Evolutionary conservation across 92 coral and sea anemone genomes (phyloP).

Genomic region (Phenganax stokvisi): DNA sequence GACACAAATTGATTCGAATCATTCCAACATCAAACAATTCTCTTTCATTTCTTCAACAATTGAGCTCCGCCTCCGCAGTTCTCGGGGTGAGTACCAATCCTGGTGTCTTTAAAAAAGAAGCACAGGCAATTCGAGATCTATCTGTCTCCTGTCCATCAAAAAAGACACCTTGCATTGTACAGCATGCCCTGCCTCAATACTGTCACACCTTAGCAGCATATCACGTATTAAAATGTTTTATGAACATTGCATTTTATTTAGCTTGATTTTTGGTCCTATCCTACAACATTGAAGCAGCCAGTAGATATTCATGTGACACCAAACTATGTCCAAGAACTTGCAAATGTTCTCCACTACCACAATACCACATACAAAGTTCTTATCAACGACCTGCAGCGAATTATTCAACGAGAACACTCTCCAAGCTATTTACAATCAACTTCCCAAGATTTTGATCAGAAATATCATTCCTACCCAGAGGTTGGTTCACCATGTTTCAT

Average conservation of each 20-base stretch:
- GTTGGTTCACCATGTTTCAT: not conserved
- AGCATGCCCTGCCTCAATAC: not conserved
- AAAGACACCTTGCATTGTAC: too few species aligned
- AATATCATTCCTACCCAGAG: conserved; percentile 30
- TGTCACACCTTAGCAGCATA: not conserved
- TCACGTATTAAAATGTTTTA: not conserved
- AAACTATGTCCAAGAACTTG: conserved; percentile 46
- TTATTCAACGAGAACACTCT: conserved; percentile 49
- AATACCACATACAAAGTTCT: conserved; percentile 50
- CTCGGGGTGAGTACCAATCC: conserved; percentile 3
- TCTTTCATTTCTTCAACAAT: conserved; percentile 38
- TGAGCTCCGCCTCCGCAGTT: conserved; percentile 29
- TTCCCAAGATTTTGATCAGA: not conserved
- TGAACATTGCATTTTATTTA: not conserved
- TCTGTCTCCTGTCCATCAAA: too few species aligned
- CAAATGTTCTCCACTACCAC: conserved; percentile 47
- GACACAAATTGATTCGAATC: conserved; percentile 50
- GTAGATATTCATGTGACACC: conserved; percentile 70
- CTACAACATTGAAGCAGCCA: conserved; percentile 44
- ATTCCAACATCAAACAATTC: conserved; percentile 39
- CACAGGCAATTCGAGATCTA: too few species aligned
- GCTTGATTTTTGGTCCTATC: conserved; percentile 92
- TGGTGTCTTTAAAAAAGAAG: not conserved
- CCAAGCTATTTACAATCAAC: not conserved
- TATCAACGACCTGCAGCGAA: conserved; percentile 44